phyloP scores from a whole-genome alignment of 2,113 vertebrate species.

The Albula glossodonta region DNA sequence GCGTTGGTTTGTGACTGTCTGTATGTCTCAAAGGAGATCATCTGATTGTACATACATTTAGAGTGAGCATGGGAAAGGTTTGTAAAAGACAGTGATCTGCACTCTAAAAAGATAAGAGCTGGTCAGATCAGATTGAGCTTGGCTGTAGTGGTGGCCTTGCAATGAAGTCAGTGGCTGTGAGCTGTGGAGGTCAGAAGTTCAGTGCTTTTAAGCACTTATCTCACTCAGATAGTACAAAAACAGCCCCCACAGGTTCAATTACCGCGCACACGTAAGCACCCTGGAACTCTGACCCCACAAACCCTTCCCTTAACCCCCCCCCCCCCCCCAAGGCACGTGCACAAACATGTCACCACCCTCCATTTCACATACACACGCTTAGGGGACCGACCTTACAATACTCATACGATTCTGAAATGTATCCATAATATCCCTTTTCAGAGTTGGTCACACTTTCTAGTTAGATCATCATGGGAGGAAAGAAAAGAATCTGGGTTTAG shows the following conservation, averaged over 20 bases:
- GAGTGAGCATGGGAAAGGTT: not conserved
- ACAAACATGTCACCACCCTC: not conserved
- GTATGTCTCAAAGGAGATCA: not conserved
- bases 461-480: too few relatives aligned
- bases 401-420: too few relatives aligned
- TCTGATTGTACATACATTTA: not conserved
- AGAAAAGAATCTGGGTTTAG: too few relatives aligned
- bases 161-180: not conserved
- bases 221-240: not conserved
- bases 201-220: slow-evolving; percentile 6
- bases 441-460: too few relatives aligned
- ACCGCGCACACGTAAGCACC: not conserved
- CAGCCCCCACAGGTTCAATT: not conserved
- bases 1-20: not conserved
- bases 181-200: slow-evolving; percentile 11
- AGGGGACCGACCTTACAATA: too few relatives aligned
- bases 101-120: not conserved
- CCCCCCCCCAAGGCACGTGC: too few relatives aligned
- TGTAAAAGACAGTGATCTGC: not conserved
- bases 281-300: not conserved
- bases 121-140: not conserved
- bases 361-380: not conserved
- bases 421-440: too few relatives aligned
- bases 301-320: too few relatives aligned
- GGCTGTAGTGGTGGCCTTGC: not conserved